Evolutionary conservation across 1,140 invertebrate species (phyloP), one percentile per base, ranked within the genome.

Genomic region (Tenebrio molitor): DNA sequence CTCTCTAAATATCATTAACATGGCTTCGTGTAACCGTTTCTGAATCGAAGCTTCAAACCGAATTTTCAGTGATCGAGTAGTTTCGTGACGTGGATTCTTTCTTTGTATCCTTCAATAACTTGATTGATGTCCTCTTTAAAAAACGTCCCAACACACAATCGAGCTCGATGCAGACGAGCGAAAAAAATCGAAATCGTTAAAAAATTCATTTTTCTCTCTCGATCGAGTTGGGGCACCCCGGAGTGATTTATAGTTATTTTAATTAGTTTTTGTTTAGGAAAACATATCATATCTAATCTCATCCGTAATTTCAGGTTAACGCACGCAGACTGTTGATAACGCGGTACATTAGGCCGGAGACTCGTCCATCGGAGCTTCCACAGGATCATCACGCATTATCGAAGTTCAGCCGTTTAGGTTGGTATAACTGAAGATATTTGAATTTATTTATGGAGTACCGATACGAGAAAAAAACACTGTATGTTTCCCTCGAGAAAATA

Each of bases 51-150:
- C 21, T 58, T 58, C 29, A 58, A 29, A 58, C n/a, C 7, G 50
- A 50, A 58, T 58, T 25, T 25, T 29, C 23, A 58, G 23, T 58
- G 50, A 58, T 58, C 7, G 50, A 58, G 50, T 58, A 58, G 50
- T 58, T 58, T 58, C 50, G 50, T 58, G 50, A 58, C 50, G 29
- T 58, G 50, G 50, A 58, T 58, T 58, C 50, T 58, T 58, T 17
- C 15, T 58, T 58, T 58, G 50, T 29, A 29, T 58, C 50, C 23
- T 25, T 29, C 50, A 15, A 58, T 58, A 58, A 58, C 10, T 58
- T 58, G 50, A 58, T 58, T 58, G 50, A 58, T 58, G 50, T 58
- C 23, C 50, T 21, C 23, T 58, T 58, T 58, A 58, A 58, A 58
- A 58, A 58, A 29, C 2, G 21, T 58, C 19, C n/a, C 6, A 46